Evolutionary conservation across 1,140 invertebrate genomes (phyloP).

Genomic region (Eumaeus atala): DNA sequence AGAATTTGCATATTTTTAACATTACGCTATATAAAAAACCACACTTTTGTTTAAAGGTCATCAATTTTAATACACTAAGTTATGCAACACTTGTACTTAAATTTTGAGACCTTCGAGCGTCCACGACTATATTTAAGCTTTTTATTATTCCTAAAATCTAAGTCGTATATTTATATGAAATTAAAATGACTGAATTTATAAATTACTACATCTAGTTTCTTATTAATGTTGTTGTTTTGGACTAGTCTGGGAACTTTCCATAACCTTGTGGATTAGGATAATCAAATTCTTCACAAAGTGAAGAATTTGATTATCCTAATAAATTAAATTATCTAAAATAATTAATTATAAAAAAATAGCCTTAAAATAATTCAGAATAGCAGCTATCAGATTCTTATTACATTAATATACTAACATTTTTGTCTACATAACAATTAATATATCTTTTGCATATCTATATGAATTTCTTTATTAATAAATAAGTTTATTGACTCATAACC

Average conservation of each 20-base stretch:
- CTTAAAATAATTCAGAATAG: too few species aligned
- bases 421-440: too few species aligned
- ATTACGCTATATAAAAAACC: conserved; percentile 6
- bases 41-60: conserved; percentile 1
- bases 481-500: too few species aligned
- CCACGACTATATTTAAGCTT: not conserved
- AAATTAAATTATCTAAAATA: too few species aligned
- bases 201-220: not conserved
- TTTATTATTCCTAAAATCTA: not conserved
- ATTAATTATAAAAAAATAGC: too few species aligned
- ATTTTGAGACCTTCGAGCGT: not conserved
- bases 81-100: conserved; percentile 1
- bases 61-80: conserved; percentile 10
- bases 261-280: not conserved
- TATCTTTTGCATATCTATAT: too few species aligned
- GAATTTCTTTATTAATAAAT: too few species aligned
- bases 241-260: conserved; percentile 3
- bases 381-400: too few species aligned
- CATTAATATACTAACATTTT: too few species aligned
- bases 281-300: not conserved
- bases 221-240: not conserved
- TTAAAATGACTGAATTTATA: conserved; percentile 4
- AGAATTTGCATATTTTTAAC: conserved; percentile 7
- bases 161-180: not conserved
- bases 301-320: too few species aligned